A percentile compares a stretch with the other conserved stretches of the same genome.
These are phyloP conservation scores for Ceraclea dissimilis DNA, from an alignment of 2,888 invertebrate species.

Conservation along the genomic window DNA sequence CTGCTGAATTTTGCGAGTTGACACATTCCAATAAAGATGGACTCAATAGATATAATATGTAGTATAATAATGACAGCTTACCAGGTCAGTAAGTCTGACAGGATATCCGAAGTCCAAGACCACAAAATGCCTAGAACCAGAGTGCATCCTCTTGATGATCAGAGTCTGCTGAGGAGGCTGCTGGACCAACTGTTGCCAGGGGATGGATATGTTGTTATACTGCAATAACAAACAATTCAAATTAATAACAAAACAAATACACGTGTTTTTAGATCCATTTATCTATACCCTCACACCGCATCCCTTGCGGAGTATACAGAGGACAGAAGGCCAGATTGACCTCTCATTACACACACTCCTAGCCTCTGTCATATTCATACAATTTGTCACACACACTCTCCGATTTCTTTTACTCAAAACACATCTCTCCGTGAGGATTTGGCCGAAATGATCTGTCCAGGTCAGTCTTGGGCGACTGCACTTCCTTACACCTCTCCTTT, in stretches of 20 bases:
- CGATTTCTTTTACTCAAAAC: no score
- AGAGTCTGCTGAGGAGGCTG: slow-evolving; percentile 78
- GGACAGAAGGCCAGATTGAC: no score
- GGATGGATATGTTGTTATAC: slow-evolving; percentile 35
- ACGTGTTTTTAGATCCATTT: background rate
- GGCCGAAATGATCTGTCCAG: background rate
- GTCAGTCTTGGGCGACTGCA: no score
- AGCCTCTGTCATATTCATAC: no score
- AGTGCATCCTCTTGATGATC: slow-evolving; percentile 89
- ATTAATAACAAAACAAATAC: no score
- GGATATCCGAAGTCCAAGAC: slow-evolving; percentile 87
- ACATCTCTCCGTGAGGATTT: background rate
- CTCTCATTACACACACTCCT: no score
- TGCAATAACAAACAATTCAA: slow-evolving; percentile 11
- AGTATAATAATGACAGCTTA: slow-evolving; percentile 32
- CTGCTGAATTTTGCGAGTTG: no score
- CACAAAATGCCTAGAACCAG: slow-evolving; percentile 86
- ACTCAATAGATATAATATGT: no score
- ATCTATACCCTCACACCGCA: background rate
- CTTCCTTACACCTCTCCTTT: no score
- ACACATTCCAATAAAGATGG: no score
- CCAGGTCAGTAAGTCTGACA: slow-evolving; percentile 77
- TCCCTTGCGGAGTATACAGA: no score
- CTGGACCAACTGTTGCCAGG: slow-evolving; percentile 71
- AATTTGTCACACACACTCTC: no score